These are phyloP conservation scores for Diachrysia chrysitis DNA, from an alignment of 2,888 invertebrate genomes.

Conservation along the genomic window DNA sequence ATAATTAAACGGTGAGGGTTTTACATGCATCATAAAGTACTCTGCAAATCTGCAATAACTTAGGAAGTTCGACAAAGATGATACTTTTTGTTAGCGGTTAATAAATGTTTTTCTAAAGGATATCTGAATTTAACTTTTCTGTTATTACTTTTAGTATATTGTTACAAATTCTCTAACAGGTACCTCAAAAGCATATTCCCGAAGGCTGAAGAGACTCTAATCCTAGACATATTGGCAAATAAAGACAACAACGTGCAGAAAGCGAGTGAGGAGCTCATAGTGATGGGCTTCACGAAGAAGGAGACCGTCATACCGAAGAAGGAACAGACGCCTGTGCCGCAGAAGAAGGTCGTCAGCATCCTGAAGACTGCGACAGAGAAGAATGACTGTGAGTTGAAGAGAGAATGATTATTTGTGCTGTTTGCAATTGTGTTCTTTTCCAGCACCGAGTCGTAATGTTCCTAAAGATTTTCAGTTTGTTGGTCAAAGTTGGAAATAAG, in stretches of 20 bases:
- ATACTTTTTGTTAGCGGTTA: too few relatives aligned
- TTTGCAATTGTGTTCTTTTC: neutral
- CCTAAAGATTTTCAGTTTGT: too few relatives aligned
- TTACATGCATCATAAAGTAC: neutral
- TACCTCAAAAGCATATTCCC: constrained; percentile 97
- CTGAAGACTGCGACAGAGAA: constrained; percentile 92
- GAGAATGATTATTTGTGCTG: neutral
- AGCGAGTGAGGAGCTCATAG: constrained; percentile 94
- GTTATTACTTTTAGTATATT: neutral
- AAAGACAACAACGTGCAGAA: constrained; percentile 97
- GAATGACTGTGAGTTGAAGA: constrained; percentile 89
- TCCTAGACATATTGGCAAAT: constrained; percentile 94
- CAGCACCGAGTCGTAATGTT: too few relatives aligned
- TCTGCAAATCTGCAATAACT: neutral
- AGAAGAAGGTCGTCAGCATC: constrained; percentile 89
- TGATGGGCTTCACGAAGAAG: constrained; percentile 95
- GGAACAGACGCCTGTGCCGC: constrained; percentile 72
- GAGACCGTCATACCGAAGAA: constrained; percentile 86
- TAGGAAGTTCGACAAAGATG: too few relatives aligned
- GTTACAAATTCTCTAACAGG: constrained; percentile 82
- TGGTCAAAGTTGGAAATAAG: too few relatives aligned
- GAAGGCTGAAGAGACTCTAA: constrained; percentile 95
- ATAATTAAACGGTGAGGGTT: neutral
- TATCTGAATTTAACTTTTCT: too few relatives aligned
- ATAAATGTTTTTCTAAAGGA: too few relatives aligned